Percentiles rank a stretch among this genome's conserved stretches.
Conservation (phyloP, 2,797 vertebrate genomes). For the Apogon talboti region DNA sequence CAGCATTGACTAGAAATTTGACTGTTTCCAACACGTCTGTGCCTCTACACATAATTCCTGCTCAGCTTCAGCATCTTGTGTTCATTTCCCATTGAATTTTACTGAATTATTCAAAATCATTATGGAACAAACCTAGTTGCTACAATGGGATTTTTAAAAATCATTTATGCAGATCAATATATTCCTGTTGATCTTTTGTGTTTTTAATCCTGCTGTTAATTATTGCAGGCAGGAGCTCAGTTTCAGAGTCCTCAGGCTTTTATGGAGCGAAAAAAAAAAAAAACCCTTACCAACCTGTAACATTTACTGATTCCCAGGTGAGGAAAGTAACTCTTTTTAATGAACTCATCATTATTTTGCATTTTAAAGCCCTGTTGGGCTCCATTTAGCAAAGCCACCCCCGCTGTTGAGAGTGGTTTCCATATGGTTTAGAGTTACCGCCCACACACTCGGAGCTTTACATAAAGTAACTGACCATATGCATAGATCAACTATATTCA, state of each 20-base stretch:
- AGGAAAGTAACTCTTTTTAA: conserved; percentile 53
- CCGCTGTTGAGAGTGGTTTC: conserved; percentile 61
- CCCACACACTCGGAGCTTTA: conserved; percentile 23
- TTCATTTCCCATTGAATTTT: not conserved
- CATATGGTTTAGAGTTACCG: conserved; percentile 54
- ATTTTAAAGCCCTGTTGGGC: conserved; percentile 50
- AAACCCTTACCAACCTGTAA: conserved; percentile 46
- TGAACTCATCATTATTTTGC: conserved; percentile 55
- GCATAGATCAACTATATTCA: not conserved
- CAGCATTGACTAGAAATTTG: conserved; percentile 15
- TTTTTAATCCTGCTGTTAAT: conserved; percentile 25
- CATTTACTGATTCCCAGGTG: conserved; percentile 52
- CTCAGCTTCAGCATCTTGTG: not conserved
- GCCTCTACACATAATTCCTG: not conserved
- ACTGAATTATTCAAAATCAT: not conserved
- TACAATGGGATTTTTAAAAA: not conserved
- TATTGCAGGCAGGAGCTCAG: conserved; percentile 18
- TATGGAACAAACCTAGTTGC: conserved; percentile 6
- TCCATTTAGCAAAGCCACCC: conserved; percentile 43
- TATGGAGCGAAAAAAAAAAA: conserved; percentile 1
- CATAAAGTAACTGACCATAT: conserved; percentile 16
- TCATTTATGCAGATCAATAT: conserved; percentile 8
- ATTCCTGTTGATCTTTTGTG: not conserved
- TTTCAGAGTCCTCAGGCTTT: conserved; percentile 18
- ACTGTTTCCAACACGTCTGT: conserved; percentile 7